These are phyloP conservation scores for Todus mexicanus DNA, from an alignment of 2,797 vertebrate genomes.

Conservation along the genomic window DNA sequence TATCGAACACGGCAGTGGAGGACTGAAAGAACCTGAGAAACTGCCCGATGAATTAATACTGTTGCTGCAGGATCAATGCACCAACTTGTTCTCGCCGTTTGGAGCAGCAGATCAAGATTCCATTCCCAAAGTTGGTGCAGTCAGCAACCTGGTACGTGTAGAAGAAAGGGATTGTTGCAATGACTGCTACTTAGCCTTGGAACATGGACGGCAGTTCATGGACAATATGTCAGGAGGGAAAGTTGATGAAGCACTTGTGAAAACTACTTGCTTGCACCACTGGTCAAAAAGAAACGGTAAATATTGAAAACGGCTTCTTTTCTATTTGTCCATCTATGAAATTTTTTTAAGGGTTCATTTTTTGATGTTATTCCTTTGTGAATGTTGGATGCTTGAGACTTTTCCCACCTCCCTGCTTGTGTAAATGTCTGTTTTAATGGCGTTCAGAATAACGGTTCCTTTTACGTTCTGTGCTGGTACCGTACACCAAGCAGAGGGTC, in stretches of 20 bases:
- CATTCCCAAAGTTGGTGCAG: conserved; percentile 72
- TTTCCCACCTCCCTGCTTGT: not conserved
- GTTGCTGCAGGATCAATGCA: conserved; percentile 94
- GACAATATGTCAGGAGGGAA: conserved; percentile 99
- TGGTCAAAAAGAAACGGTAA: conserved; percentile 91
- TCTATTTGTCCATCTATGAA: not conserved
- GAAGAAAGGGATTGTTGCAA: conserved; percentile 94
- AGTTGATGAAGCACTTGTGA: conserved; percentile 95
- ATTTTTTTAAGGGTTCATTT: not conserved
- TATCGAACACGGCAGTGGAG: conserved; percentile 79
- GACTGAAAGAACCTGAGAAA: conserved; percentile 82
- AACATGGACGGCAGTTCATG: conserved; percentile 98
- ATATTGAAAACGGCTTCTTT: not conserved
- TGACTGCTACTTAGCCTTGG: conserved; percentile 96
- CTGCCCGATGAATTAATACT: conserved; percentile 91
- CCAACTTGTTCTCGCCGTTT: conserved; percentile 94
- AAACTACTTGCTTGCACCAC: conserved; percentile 93
- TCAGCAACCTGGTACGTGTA: conserved; percentile 81
- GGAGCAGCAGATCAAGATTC: conserved; percentile 85
- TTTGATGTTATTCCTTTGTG: not conserved
- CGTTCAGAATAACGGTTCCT: not conserved
- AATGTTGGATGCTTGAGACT: not conserved
- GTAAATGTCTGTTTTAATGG: not conserved
- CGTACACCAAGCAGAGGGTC: not conserved
- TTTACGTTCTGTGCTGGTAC: not conserved